Conservation (phyloP, 1,140 invertebrate genomes). For the Thalassaphorura encarpata region DNA sequence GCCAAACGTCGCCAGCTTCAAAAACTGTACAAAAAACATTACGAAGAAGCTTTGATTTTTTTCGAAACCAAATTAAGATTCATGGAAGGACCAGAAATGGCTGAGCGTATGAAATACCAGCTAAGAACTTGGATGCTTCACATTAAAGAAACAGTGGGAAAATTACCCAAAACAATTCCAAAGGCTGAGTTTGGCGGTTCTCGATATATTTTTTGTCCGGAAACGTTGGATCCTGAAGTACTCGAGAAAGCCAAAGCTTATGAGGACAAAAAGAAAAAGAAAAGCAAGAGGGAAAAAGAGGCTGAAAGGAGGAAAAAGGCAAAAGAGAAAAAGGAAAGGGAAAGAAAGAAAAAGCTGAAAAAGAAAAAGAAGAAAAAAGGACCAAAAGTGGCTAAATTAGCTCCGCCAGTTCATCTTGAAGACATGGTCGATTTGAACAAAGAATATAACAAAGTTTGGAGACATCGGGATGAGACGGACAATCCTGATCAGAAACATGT, state of each 20-base stretch:
- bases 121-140: slow-evolving; percentile 72
- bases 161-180: slow-evolving; percentile 81
- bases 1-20: slow-evolving; percentile 1
- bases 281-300: slow-evolving; percentile 43
- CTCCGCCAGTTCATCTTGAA: slow-evolving; percentile 44
- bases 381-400: slow-evolving; percentile 48
- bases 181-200: slow-evolving; percentile 80
- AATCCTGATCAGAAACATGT: slow-evolving; percentile 63
- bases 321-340: slow-evolving; percentile 45
- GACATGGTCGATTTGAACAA: slow-evolving; percentile 41
- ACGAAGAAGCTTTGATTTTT: slow-evolving; percentile 30
- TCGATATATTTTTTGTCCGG: slow-evolving; percentile 59
- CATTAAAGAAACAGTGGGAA: slow-evolving; percentile 64
- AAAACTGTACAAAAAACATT: slow-evolving; percentile 7
- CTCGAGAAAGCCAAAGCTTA: slow-evolving; percentile 27
- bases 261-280: slow-evolving; percentile 45
- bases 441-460: slow-evolving; percentile 60
- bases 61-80: slow-evolving; percentile 39
- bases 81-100: slow-evolving; percentile 56
- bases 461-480: slow-evolving; percentile 59
- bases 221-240: slow-evolving; percentile 39
- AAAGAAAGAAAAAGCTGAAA: slow-evolving; percentile 45
- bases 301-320: slow-evolving; percentile 32
- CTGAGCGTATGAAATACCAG: slow-evolving; percentile 54
- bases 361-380: slow-evolving; percentile 42